Evolutionary conservation across 2,797 vertebrate species (phyloP).

Genomic region (Rhynchotus rufescens): DNA sequence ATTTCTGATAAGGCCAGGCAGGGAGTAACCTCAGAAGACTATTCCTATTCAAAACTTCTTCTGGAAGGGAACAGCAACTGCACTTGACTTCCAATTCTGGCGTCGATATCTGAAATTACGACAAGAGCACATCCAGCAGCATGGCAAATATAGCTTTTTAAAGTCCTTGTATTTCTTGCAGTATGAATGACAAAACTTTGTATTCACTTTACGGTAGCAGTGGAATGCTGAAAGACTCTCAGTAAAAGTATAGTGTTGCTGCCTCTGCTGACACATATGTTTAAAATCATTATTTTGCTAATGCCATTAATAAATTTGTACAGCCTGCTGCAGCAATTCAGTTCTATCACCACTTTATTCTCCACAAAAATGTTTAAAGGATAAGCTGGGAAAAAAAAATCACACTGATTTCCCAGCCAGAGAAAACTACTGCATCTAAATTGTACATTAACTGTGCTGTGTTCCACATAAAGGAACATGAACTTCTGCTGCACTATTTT

Average conservation of each 20-base stretch:
- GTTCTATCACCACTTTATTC: conserved; percentile 25
- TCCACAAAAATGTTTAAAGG: conserved; percentile 54
- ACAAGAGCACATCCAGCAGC: not conserved
- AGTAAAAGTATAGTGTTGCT: not conserved
- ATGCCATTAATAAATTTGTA: conserved; percentile 59
- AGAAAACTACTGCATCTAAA: conserved; percentile 71
- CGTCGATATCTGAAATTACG: not conserved
- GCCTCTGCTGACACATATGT: not conserved
- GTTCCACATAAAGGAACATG: conserved; percentile 49
- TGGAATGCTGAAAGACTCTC: not conserved
- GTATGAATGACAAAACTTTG: not conserved
- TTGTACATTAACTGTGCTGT: conserved; percentile 65
- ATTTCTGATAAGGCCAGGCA: not conserved
- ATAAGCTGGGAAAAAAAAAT: conserved; percentile 29
- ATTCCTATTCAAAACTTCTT: not conserved
- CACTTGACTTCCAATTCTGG: not conserved
- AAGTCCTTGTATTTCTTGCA: conserved; percentile 10
- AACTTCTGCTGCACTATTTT: conserved; percentile 50
- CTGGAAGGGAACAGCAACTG: not conserved
- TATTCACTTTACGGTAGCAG: not conserved
- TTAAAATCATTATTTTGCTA: conserved; percentile 24
- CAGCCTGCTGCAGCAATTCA: conserved; percentile 6
- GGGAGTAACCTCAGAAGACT: not conserved
- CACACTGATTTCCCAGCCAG: conserved; percentile 54
- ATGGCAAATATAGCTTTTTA: conserved; percentile 18